Percentiles rank a stretch among this genome's conserved stretches.
phyloP scores from a whole-genome alignment of 1,140 invertebrate genomes.

The Cepaea nemoralis region DNA sequence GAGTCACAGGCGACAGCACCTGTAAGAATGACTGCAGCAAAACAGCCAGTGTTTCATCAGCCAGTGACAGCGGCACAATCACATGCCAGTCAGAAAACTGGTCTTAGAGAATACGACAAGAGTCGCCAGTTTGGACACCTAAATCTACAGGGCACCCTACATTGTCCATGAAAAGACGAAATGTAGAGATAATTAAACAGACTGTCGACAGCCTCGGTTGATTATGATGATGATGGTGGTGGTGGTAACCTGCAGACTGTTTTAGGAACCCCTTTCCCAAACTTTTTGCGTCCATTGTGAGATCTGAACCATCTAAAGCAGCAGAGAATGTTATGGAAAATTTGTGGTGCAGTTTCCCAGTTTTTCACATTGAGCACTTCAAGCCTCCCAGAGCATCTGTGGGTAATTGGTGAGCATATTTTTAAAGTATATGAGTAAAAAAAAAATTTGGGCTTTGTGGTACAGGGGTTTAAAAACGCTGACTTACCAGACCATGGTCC shows the following conservation, averaged over 20 bases:
- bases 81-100: no score
- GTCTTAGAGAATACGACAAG: background rate
- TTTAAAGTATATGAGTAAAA: no score
- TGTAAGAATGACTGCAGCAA: no score
- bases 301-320: background rate
- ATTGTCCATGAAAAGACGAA: background rate
- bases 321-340: background rate
- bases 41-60: no score
- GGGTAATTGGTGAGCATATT: background rate
- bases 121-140: background rate
- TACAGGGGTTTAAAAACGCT: no score
- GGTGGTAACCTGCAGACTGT: background rate
- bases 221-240: background rate
- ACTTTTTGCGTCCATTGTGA: background rate
- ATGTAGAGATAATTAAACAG: no score
- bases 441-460: no score
- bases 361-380: background rate
- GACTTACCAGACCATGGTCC: no score
- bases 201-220: background rate
- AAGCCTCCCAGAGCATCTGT: background rate
- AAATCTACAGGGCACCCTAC: background rate
- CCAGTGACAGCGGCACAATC: no score
- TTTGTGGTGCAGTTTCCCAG: background rate
- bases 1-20: no score
- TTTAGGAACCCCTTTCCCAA: background rate